phyloP scores from a whole-genome alignment of 2,888 invertebrate genomes.

The Cartodere bifasciata region DNA sequence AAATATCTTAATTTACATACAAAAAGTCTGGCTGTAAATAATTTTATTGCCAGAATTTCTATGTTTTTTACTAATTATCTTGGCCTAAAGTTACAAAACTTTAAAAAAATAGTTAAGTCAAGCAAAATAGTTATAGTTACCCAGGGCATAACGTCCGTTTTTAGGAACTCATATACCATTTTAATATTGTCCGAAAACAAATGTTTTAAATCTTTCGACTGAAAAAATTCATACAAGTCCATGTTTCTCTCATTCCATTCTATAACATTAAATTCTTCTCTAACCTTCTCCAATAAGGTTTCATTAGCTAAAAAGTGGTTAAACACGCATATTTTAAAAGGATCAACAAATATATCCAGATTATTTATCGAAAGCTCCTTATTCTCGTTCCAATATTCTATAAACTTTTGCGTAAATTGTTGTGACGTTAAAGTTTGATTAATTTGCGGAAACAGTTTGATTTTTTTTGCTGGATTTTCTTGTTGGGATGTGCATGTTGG shows the following conservation, averaged over 20 bases:
- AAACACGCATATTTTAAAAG: slow-evolving; percentile 55
- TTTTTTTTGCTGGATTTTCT: no score
- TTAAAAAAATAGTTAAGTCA: no score
- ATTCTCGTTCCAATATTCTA: slow-evolving; percentile 37
- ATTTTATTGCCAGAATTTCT: slow-evolving; percentile 19
- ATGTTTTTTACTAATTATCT: no score
- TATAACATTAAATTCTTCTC: slow-evolving; percentile 52
- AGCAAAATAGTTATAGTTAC: slow-evolving; percentile 41
- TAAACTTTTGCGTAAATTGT: slow-evolving; percentile 19
- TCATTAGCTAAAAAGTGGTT: slow-evolving; percentile 47
- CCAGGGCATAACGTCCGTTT: slow-evolving; percentile 53
- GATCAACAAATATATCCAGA: slow-evolving; percentile 44
- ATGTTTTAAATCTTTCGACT: slow-evolving; percentile 54
- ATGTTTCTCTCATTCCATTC: slow-evolving; percentile 66
- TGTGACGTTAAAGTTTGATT: slow-evolving; percentile 5
- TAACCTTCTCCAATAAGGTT: slow-evolving; percentile 45
- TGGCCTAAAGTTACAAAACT: no score
- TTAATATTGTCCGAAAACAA: slow-evolving; percentile 46
- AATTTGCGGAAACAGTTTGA: slow-evolving; percentile 21
- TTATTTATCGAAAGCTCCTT: slow-evolving; percentile 33
- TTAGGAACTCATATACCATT: slow-evolving; percentile 49
- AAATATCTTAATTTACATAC: slow-evolving; percentile 4
- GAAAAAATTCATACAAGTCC: slow-evolving; percentile 81
- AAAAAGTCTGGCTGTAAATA: slow-evolving; percentile 16
- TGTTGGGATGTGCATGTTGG: slow-evolving; percentile 28